Base-by-base conservation (phyloP, 2,888 invertebrate species). In the Chironomus riparius region DNA sequence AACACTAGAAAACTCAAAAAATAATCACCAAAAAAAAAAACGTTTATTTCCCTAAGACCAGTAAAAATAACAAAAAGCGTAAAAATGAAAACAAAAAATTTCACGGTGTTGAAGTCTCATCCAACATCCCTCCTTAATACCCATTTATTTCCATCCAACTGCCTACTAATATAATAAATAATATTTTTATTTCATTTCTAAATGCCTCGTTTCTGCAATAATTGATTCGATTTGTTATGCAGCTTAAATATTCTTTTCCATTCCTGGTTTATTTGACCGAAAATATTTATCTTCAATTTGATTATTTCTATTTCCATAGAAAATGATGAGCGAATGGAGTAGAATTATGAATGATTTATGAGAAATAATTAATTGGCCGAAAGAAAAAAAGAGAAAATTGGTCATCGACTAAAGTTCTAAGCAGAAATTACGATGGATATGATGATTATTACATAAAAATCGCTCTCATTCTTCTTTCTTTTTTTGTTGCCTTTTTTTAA, bases 201-300 rank as follows among this genome's bases (percentile, higher is more conserved):
- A 18, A 56, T 65, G 65, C 21, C 47, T 70, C 48, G 21, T 48
- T 70, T 70, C 28, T 70, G 70, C 70, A 70, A 61, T 72, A 72
- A 72, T 72, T 72, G 72, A 72, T 72, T 72, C 72, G 72, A 72
- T 72, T 72, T 38, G 72, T 62, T 62, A 50, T 62, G 28, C 61
- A 62, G 72, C 61, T 72, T 72, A 62, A 65, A 21, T 65, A 56
- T 56, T 18, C 56, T 38, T 10, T 28, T n/a, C n/a, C n/a, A 28
- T 28, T 38, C 10, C 38, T 38, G 38, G 38, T 10, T 38, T 38
- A 38, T 38, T 38, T 38, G 38, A 38, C 38, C 38, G 38, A 38
- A 38, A 38, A 38, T 38, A 10, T 10, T 38, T 38, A 38, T 38
- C 38, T 38, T 38, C 38, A 10, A 38, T 38, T 38, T 38, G 38